Evolutionary conservation across 1,140 invertebrate species (phyloP).

Genomic region (Brachionus paranguensis): DNA sequence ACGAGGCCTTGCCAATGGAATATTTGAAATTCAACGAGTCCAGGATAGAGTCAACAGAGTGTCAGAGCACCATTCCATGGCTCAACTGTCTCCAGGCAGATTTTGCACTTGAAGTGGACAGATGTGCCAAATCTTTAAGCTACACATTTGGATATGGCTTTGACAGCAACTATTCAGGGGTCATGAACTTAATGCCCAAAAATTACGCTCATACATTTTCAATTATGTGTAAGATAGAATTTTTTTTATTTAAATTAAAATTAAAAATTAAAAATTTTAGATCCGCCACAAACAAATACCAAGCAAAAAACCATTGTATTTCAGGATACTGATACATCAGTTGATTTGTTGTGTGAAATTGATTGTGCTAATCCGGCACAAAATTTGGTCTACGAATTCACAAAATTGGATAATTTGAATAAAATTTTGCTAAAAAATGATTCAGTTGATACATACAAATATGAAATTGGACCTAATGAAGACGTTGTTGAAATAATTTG

Average conservation of each 20-base stretch:
- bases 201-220: neutral
- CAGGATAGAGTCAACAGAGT: neutral
- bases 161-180: neutral
- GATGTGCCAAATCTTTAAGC: neutral
- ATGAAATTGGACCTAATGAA: neutral
- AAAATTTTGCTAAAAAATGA: conserved; percentile 3
- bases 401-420: neutral
- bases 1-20: conserved; percentile 15
- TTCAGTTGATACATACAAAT: neutral
- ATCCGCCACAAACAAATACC: neutral
- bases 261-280: neutral
- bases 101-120: neutral
- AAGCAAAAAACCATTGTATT: neutral
- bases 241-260: neutral
- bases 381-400: neutral
- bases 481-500: conserved; percentile 7
- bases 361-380: conserved; percentile 27
- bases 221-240: neutral
- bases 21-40: neutral
- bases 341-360: neutral
- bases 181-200: neutral
- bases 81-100: neutral
- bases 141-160: neutral
- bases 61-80: neutral
- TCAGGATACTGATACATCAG: neutral